These are phyloP conservation scores for Agrotis exclamationis DNA, from an alignment of 2,888 invertebrate genomes.

Conservation along the genomic window DNA sequence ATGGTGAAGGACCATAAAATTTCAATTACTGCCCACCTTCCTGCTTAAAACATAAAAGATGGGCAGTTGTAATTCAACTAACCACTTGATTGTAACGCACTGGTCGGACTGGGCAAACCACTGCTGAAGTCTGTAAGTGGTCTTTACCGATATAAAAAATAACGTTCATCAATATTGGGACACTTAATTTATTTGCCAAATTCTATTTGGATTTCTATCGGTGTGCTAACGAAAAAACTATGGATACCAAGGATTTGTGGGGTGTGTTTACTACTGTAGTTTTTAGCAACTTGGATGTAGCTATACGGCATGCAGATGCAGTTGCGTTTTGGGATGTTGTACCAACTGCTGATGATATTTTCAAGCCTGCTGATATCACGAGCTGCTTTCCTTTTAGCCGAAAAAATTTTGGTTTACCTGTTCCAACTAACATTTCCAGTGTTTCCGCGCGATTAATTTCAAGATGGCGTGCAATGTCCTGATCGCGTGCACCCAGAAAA, in stretches of 20 bases:
- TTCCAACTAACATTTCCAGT: background rate
- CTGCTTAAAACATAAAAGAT: constrained; percentile 53
- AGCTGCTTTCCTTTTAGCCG: too few species aligned
- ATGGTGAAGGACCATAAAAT: constrained; percentile 49
- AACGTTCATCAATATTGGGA: background rate
- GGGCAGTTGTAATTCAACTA: constrained; percentile 14
- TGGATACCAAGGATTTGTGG: background rate
- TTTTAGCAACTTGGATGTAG: background rate
- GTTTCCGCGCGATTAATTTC: constrained; percentile 23
- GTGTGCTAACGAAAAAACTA: too few species aligned
- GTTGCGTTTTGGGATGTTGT: too few species aligned
- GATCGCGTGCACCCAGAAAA: constrained; percentile 56
- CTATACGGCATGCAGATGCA: too few species aligned
- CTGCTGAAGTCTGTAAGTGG: background rate
- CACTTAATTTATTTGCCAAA: too few species aligned
- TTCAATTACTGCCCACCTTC: constrained; percentile 58
- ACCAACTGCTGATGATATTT: background rate
- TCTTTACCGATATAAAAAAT: background rate
- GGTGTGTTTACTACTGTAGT: background rate
- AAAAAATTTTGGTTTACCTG: background rate
- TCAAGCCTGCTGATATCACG: too few species aligned
- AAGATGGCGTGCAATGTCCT: constrained; percentile 42
- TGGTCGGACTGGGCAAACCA: background rate
- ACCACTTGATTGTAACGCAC: constrained; percentile 5
- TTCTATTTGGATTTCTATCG: too few species aligned